Percentiles rank a stretch among this genome's conserved stretches.
phyloP scores from a whole-genome alignment of 2,797 vertebrate species.

The Astyanax mexicanus region DNA sequence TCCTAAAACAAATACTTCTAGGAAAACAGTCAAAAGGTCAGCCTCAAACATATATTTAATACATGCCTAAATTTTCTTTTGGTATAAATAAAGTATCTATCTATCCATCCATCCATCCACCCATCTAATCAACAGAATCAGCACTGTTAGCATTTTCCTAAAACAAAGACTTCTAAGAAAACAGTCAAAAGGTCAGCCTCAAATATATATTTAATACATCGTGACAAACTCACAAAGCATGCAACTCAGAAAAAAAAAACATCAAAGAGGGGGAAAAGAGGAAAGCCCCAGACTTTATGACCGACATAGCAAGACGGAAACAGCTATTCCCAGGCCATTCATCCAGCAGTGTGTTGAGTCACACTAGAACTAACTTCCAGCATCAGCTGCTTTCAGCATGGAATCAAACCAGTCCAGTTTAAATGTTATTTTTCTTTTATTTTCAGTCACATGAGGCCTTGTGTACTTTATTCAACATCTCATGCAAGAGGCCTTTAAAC shows the following conservation, averaged over 20 bases:
- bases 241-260: too few species aligned
- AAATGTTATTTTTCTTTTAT: too few species aligned
- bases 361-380: slow-evolving; percentile 8
- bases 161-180: neutral
- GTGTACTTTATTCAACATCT: neutral
- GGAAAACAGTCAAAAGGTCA: too few species aligned
- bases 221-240: neutral
- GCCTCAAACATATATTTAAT: too few species aligned
- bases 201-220: neutral
- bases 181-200: neutral
- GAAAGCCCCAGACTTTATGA: neutral
- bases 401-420: slow-evolving; percentile 11
- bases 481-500: slow-evolving; percentile 11
- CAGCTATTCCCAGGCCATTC: neutral
- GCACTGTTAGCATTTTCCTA: slow-evolving; percentile 7
- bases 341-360: slow-evolving; percentile 5
- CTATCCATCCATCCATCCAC: too few species aligned
- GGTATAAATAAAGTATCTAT: too few species aligned
- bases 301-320: neutral
- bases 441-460: neutral
- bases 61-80: too few species aligned
- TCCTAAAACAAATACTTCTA: too few species aligned
- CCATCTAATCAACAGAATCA: neutral
- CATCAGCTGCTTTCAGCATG: neutral
- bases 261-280: neutral